Evolutionary conservation across 2,888 invertebrate species (phyloP).

Genomic region (Hermaeophaga mercurialis): DNA sequence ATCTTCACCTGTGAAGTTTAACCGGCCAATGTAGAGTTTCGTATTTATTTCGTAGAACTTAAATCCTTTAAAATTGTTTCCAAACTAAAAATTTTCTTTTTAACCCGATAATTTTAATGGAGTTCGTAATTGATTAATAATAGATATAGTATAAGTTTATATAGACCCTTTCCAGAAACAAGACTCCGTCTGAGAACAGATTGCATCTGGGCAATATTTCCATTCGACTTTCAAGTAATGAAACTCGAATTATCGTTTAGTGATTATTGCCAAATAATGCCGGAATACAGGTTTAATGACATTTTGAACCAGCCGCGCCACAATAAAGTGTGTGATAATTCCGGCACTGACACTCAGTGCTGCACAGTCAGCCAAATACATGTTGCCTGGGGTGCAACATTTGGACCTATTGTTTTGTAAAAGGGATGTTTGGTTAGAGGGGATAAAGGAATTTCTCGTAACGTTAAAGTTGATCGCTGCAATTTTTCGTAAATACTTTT

Average conservation of each 20-base stretch:
- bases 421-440: not conserved
- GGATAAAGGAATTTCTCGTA: slow-evolving; percentile 7
- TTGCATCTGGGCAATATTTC: slow-evolving; percentile 41
- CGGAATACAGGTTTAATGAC: slow-evolving; percentile 52
- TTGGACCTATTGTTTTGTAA: slow-evolving; percentile 6
- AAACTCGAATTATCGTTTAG: slow-evolving; percentile 49
- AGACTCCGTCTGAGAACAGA: slow-evolving; percentile 31
- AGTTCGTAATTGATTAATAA: not conserved
- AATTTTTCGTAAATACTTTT: too few species aligned
- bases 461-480: slow-evolving; percentile 12
- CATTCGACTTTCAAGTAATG: slow-evolving; percentile 38
- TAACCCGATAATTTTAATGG: not conserved
- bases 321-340: slow-evolving; percentile 53
- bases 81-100: too few species aligned
- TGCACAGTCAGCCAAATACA: slow-evolving; percentile 15
- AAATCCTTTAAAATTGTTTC: too few species aligned
- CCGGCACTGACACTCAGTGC: slow-evolving; percentile 34
- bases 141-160: not conserved
- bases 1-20: too few species aligned
- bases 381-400: slow-evolving; percentile 15
- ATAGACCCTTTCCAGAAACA: slow-evolving; percentile 1
- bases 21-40: too few species aligned
- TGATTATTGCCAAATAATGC: slow-evolving; percentile 52
- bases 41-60: too few species aligned
- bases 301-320: slow-evolving; percentile 50